Evolutionary conservation across 2,113 vertebrate genomes (phyloP).

Genomic region (Struthio camelus): DNA sequence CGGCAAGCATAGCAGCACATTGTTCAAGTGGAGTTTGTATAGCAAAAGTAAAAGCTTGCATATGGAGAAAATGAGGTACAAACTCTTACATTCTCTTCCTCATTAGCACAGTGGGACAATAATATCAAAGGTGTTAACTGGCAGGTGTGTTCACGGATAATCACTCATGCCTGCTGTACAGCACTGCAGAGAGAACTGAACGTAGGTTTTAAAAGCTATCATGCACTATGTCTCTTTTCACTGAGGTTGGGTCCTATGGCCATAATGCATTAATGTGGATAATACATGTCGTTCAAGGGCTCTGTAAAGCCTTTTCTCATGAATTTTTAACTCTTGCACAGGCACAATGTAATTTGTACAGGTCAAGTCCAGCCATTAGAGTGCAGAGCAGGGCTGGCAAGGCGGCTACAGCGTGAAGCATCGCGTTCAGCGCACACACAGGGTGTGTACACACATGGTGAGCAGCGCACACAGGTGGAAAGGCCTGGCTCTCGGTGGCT

Average conservation of each 20-base stretch:
- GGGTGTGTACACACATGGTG: neutral
- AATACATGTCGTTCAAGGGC: neutral
- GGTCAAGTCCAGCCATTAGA: neutral
- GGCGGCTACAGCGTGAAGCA: neutral
- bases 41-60: slow-evolving; percentile 48
- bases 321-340: slow-evolving; percentile 45
- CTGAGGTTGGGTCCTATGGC: neutral
- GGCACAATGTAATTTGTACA: neutral
- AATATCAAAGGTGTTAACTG: slow-evolving; percentile 64
- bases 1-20: neutral
- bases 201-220: slow-evolving; percentile 1
- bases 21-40: neutral
- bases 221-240: neutral
- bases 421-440: neutral
- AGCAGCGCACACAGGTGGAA: neutral
- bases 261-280: neutral
- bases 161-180: neutral
- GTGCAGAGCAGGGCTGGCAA: neutral
- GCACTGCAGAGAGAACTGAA: slow-evolving; percentile 22
- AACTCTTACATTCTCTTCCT: slow-evolving; percentile 17
- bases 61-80: slow-evolving; percentile 49
- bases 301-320: neutral
- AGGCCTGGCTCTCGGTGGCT: neutral
- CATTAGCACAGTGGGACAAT: slow-evolving; percentile 58
- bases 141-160: slow-evolving; percentile 31